Conservation (phyloP, 2,113 vertebrate genomes). For the Forbesichthys papilliferus region DNA sequence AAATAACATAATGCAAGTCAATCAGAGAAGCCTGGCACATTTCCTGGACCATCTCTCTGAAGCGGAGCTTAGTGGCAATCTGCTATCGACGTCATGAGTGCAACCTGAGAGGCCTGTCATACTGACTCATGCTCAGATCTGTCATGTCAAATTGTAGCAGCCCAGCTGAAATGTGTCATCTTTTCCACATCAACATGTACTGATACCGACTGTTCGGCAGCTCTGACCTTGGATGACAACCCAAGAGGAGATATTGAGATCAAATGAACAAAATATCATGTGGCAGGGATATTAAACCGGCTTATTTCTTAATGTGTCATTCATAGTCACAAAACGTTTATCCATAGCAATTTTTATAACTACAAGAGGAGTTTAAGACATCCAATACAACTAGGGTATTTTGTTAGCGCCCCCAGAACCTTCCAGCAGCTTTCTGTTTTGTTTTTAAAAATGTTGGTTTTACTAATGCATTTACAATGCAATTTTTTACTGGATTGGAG, state of each 20-base stretch:
- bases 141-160: slow-evolving; percentile 31
- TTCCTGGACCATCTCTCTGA: slow-evolving; percentile 23
- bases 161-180: slow-evolving; percentile 40
- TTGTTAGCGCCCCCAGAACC: too few species aligned
- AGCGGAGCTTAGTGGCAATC: slow-evolving; percentile 24
- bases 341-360: too few species aligned
- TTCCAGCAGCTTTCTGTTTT: too few species aligned
- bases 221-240: slow-evolving; percentile 8
- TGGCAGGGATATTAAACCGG: not conserved
- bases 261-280: slow-evolving; percentile 9
- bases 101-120: slow-evolving; percentile 43
- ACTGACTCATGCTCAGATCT: slow-evolving; percentile 35
- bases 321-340: too few species aligned
- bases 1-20: slow-evolving; percentile 11
- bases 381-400: not conserved
- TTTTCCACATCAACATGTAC: slow-evolving; percentile 4
- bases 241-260: slow-evolving; percentile 16
- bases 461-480: too few species aligned
- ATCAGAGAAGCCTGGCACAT: slow-evolving; percentile 31
- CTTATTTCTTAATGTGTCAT: too few species aligned
- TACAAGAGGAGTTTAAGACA: too few species aligned
- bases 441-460: too few species aligned
- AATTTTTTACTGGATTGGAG: too few species aligned
- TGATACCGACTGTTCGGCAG: slow-evolving; percentile 12
- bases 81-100: slow-evolving; percentile 37